Base-by-base conservation (phyloP, 1,140 invertebrate species). In the Pachypsylla venusta region DNA sequence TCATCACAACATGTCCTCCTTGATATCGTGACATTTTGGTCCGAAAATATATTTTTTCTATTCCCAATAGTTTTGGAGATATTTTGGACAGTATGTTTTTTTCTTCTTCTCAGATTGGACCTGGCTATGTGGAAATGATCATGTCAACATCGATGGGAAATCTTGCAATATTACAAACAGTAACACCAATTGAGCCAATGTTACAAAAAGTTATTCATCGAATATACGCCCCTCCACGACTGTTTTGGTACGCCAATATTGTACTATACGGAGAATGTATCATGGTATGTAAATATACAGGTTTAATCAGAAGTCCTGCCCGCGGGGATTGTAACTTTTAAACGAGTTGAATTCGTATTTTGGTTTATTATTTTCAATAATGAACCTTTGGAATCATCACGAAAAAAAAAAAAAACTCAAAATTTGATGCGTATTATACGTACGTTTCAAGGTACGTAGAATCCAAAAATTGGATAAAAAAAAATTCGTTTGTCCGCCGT, bases 121-220 rank as follows among this genome's bases (percentile, higher is more conserved):
- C 89, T 0, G 83, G 80, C 1, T 82, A 85, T 58, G 89, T 93
- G 0, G 79, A 85, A 42, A 68, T 92, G 1, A 65, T 71, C 25
- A 71, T 93, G 55, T 64, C 78, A 0, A 80, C 79, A 0, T 64
- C 68, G 0, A 70, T 86, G 39, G 87, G 88, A 0, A 67, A 72
- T 0, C 75, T 89, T 22, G 75, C 81, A 40, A 79, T 90, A 12
- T 66, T 86, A 0, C 89, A 93, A 70, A 82, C 79, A 0, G 81
- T 93, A 0, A 89, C 84, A 0, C 90, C 92, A 0, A 60, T 90
- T 0, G 83, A 83, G 48, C 87, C 89, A 0, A 66, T 93, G 7
- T 61, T 85, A 0, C 89, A 93, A 68, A 79, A 78, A 64, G 80
- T 94, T 0, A 73, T 84, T 0, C 91, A 93, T 67, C 73, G 81